phyloP scores from a whole-genome alignment of 2,888 invertebrate genomes.

The Nomada hirtipes region DNA sequence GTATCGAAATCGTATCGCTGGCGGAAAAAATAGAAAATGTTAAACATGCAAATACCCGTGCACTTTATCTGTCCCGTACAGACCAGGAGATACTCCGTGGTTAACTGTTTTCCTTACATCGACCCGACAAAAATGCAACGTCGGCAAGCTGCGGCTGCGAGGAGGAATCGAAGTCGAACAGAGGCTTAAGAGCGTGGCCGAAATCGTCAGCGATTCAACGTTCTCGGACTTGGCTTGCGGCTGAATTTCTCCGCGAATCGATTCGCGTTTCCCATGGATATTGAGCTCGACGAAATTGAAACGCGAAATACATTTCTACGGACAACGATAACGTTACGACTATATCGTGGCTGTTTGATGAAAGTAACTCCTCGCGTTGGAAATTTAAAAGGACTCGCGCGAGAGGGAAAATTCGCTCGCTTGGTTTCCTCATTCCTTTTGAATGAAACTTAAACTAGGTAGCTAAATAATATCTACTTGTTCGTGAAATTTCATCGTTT shows the following conservation, averaged over 20 bases:
- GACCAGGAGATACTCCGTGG: neutral
- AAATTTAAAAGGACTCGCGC: too few relatives aligned
- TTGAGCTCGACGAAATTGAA: constrained; percentile 43
- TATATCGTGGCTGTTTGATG: neutral
- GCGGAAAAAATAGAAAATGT: neutral
- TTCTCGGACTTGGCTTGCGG: constrained; percentile 8
- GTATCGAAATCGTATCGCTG: neutral
- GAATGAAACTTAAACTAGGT: too few relatives aligned
- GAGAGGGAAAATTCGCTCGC: too few relatives aligned
- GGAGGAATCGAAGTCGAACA: constrained; percentile 16
- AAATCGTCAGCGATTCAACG: constrained; percentile 33
- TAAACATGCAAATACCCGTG: neutral
- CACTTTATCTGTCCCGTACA: neutral
- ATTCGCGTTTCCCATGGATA: constrained; percentile 25
- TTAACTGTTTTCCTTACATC: constrained; percentile 2
- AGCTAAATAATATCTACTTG: too few relatives aligned
- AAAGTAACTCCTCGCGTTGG: constrained; percentile 12
- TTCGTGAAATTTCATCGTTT: too few relatives aligned
- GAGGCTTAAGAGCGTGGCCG: constrained; percentile 16
- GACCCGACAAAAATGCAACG: constrained; percentile 18
- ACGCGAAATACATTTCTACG: constrained; percentile 28
- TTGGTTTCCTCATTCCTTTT: too few relatives aligned
- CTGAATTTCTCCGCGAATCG: constrained; percentile 19
- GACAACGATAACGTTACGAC: constrained; percentile 10
- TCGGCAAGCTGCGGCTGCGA: neutral